phyloP scores from a whole-genome alignment of 2,797 vertebrate species.

The Sebastes kiyomatsui region DNA sequence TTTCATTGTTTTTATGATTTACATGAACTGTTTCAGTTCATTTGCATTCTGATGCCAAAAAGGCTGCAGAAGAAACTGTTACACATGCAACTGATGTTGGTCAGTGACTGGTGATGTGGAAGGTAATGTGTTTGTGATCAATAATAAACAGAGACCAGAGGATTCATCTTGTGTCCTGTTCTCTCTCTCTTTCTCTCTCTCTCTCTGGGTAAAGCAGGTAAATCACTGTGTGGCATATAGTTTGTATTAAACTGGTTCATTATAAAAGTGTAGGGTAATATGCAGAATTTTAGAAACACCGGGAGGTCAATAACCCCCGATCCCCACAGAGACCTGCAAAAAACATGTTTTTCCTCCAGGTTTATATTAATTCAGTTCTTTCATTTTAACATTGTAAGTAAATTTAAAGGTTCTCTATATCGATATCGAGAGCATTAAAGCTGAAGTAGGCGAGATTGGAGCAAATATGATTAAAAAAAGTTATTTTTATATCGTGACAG shows the following conservation, averaged over 20 bases:
- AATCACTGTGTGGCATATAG: not conserved
- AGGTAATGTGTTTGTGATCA: constrained; percentile 35
- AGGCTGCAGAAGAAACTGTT: not conserved
- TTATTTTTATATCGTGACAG: no score
- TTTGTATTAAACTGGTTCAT: not conserved
- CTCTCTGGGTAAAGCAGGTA: no score
- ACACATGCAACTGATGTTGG: not conserved
- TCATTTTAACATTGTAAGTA: not conserved
- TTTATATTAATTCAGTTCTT: not conserved
- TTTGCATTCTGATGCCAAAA: not conserved
- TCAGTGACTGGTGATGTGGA: constrained; percentile 6
- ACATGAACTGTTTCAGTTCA: not conserved
- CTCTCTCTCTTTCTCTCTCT: not conserved
- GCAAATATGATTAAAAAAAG: no score
- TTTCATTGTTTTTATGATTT: not conserved
- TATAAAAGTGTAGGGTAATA: not conserved
- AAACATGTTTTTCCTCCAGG: not conserved
- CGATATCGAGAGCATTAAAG: no score
- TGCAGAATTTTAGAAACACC: not conserved
- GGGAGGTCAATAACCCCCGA: not conserved
- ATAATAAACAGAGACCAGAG: constrained; percentile 41
- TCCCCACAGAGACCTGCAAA: not conserved
- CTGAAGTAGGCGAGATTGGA: no score
- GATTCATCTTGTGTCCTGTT: not conserved
- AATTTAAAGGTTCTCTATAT: no score